Evolutionary conservation across 2,797 vertebrate genomes (phyloP).

Genomic region (Squalus acanthias): DNA sequence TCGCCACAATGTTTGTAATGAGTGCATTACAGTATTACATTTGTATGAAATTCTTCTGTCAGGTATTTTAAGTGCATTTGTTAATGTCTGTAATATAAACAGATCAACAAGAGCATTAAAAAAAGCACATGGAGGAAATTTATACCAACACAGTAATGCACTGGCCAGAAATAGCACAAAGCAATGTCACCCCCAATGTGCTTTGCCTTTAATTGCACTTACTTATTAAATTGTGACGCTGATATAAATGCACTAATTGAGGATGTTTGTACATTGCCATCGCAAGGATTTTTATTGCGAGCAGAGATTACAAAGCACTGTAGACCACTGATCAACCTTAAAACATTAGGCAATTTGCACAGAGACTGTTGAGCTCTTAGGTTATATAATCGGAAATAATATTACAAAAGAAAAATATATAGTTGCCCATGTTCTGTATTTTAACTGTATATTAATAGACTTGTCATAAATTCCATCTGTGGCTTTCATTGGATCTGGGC

Average conservation of each 20-base stretch:
- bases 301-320: no score
- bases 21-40: not conserved
- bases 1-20: not conserved
- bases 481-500: not conserved
- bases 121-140: not conserved
- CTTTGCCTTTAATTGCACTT: not conserved
- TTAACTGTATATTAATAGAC: not conserved
- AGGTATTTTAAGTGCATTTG: not conserved
- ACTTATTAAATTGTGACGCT: not conserved
- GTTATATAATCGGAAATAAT: not conserved
- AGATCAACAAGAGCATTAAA: not conserved
- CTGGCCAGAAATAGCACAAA: not conserved
- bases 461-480: not conserved
- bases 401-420: not conserved
- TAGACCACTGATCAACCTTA: not conserved
- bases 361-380: not conserved
- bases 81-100: not conserved
- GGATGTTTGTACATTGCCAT: not conserved
- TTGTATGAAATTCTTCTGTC: not conserved
- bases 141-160: not conserved
- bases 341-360: not conserved
- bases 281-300: no score
- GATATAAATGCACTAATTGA: not conserved
- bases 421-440: not conserved
- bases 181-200: not conserved